Evolutionary conservation across 2,113 vertebrate species (phyloP).

Genomic region (Acanthochromis polyacanthus): DNA sequence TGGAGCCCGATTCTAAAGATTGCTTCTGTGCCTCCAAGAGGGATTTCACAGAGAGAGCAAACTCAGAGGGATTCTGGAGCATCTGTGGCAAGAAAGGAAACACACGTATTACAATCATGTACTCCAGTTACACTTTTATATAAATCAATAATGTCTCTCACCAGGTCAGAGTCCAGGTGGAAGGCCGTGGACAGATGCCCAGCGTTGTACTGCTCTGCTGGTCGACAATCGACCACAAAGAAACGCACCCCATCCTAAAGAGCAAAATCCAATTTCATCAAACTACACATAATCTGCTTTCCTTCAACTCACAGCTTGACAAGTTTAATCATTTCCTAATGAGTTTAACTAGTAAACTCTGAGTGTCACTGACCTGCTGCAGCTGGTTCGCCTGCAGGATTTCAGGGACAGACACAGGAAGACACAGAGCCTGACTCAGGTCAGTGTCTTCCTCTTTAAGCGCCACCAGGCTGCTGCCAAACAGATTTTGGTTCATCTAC

Average conservation of each 20-base stretch:
- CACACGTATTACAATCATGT: rapidly evolving
- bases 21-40: conserved; percentile 98
- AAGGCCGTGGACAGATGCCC: conserved; percentile 98
- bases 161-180: conserved; percentile 98
- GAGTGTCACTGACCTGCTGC: conserved; percentile 87
- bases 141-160: conserved; percentile 54
- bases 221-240: conserved; percentile 98
- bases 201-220: conserved; percentile 98
- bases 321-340: background rate
- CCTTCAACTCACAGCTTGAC: background rate
- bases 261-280: background rate
- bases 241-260: conserved; percentile 96
- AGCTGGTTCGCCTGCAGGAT: conserved; percentile 98
- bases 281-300: background rate
- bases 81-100: conserved; percentile 83
- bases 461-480: conserved; percentile 95
- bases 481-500: conserved; percentile 96
- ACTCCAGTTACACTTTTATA: rapidly evolving
- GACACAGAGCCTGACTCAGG: conserved; percentile 95
- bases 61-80: conserved; percentile 98
- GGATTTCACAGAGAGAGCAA: conserved; percentile 96
- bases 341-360: background rate
- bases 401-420: conserved; percentile 95
- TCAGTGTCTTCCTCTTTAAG: conserved; percentile 97
- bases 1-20: conserved; percentile 94